These are phyloP conservation scores for Drosophila neotestacea DNA, from an alignment of 2,888 invertebrate genomes.

Conservation along the genomic window DNA sequence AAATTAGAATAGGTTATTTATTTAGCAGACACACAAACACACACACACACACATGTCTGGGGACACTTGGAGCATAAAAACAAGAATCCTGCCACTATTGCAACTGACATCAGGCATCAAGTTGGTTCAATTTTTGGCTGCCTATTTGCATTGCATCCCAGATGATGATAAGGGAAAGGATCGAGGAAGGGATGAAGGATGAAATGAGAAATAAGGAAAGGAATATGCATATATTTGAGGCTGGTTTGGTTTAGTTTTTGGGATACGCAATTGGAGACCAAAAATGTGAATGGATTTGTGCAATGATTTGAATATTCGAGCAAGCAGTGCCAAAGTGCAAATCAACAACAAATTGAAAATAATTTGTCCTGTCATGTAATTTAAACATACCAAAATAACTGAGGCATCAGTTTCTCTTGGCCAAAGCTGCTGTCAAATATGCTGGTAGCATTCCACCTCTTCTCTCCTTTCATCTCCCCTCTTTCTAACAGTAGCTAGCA, in stretches of 20 bases:
- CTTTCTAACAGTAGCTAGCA: background rate
- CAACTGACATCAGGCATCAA: constrained; percentile 47
- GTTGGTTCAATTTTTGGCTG: constrained; percentile 39
- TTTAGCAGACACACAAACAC: constrained; percentile 25
- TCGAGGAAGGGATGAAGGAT: too few relatives aligned
- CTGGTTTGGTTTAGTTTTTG: background rate
- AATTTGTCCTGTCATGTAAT: constrained; percentile 49
- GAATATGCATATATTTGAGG: constrained; percentile 16
- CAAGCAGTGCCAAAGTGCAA: constrained; percentile 24
- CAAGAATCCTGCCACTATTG: constrained; percentile 34
- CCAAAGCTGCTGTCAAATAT: constrained; percentile 17
- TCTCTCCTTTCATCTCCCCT: background rate
- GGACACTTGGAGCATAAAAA: constrained; percentile 10
- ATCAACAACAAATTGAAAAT: constrained; percentile 51
- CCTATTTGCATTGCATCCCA: constrained; percentile 41
- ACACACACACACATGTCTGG: constrained; percentile 4
- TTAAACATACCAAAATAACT: constrained; percentile 39
- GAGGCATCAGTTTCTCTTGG: constrained; percentile 11
- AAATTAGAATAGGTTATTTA: constrained; percentile 51
- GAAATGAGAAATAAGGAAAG: background rate
- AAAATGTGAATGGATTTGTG: constrained; percentile 23
- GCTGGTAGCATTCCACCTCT: constrained; percentile 7
- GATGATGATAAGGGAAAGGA: background rate
- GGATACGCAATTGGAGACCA: background rate
- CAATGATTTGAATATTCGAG: constrained; percentile 49